These are phyloP conservation scores for Laticauda laticaudata DNA, from an alignment of 2,113 vertebrate species.

Conservation along the genomic window DNA sequence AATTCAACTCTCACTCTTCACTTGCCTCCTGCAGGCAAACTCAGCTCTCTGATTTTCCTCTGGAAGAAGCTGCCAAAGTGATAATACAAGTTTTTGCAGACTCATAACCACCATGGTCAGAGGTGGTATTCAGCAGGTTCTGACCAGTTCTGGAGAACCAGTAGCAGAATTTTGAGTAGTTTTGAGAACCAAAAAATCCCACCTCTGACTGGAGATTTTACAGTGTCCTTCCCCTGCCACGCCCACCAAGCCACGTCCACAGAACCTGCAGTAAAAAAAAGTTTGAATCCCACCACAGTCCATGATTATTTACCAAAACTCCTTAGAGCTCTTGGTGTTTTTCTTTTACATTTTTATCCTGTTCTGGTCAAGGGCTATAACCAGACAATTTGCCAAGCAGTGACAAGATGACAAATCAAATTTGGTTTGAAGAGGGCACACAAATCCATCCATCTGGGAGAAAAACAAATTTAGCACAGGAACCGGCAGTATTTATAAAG, in stretches of 20 bases:
- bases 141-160: too few species aligned
- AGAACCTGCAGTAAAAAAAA: too few species aligned
- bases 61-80: neutral
- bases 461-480: neutral
- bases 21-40: neutral
- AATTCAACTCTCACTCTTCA: neutral
- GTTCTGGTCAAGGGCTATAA: too few species aligned
- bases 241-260: too few species aligned
- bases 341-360: neutral
- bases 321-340: neutral
- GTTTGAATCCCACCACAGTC: too few species aligned
- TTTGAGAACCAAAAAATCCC: too few species aligned
- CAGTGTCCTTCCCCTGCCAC: too few species aligned
- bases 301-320: neutral
- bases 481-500: fast-evolving
- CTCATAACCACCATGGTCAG: neutral
- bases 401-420: neutral
- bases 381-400: neutral
- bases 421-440: neutral
- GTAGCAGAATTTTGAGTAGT: too few species aligned
- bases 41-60: neutral
- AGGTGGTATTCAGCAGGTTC: too few species aligned
- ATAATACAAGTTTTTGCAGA: neutral
- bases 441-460: too few species aligned
- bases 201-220: too few species aligned